Base-by-base conservation (phyloP, 2,113 vertebrate species). In the Coracopsis vasa region DNA sequence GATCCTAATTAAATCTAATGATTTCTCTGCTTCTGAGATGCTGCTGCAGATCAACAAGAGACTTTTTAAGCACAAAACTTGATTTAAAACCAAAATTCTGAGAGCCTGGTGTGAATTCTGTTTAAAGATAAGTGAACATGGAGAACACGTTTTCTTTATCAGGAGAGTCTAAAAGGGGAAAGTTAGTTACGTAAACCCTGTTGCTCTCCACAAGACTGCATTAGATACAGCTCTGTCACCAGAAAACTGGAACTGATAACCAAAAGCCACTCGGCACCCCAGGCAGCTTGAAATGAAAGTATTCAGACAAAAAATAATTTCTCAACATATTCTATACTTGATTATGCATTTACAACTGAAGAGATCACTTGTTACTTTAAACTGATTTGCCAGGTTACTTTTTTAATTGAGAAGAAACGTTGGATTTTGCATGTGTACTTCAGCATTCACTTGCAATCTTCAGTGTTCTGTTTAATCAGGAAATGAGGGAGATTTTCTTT, bases 1-100 rank as follows among this genome's bases (percentile, higher is more conserved):
- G 94, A 98, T 97, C 88, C 96, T 98, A 98, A 98, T 98, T 96
- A 97, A 96, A 92, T 66, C 24, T 98, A 98, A 98, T 97, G 97
- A 97, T 84, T 93, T 92, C 88, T 78, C 42, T 61, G 39, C 66
- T 53, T 90, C 61, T 56, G 62, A 74, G 47, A 81, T 88, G 60
- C 58, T 86, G 21, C 41, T 78, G 48, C 44, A 90, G 35, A 65
- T 73, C 53, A 85, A 90, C 35, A 67, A 62, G 33, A 65, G 31
- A 9, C 16, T 33, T 90, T 73, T 89, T 69, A 28, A 81, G 29
- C 35, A 41, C 6, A 83, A 45, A 11, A 39, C 28, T 54, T 75
- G 13, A 70, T 58, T 90, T 90, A 42, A 80, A 92, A 78, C 33
- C 39, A 78, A 88, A 89, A 72, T 77, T 90, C 72, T n/a, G 7